These are phyloP conservation scores for Pelochelys cantorii DNA, from an alignment of 2,797 vertebrate genomes.

Conservation along the genomic window DNA sequence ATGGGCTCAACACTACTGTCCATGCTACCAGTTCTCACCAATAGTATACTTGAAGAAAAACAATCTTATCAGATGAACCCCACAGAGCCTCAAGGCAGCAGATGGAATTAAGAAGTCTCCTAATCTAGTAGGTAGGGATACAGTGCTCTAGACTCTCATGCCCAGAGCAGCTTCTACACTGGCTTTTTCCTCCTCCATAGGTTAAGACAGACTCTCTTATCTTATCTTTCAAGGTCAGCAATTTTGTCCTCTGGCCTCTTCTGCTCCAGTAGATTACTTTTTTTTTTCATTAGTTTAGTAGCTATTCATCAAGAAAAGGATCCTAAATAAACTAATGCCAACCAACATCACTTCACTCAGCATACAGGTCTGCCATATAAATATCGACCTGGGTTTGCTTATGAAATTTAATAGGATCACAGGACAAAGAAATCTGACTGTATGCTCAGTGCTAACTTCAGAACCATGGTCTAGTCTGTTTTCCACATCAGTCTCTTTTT, in stretches of 20 bases:
- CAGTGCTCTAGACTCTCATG: conserved; percentile 19
- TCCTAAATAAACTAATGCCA: background rate
- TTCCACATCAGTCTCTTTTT: background rate
- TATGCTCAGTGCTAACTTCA: background rate
- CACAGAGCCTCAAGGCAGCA: background rate
- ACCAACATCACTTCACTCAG: background rate
- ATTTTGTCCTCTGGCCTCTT: background rate
- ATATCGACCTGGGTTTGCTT: background rate
- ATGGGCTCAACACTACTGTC: background rate
- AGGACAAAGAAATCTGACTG: background rate
- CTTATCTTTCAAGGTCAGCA: background rate
- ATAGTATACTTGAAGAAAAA: background rate
- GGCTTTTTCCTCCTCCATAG: background rate
- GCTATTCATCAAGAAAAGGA: background rate
- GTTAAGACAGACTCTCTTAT: background rate
- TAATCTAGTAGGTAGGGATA: conserved; percentile 15
- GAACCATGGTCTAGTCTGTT: background rate
- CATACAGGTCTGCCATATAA: background rate
- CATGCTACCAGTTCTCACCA: background rate
- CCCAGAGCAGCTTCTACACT: background rate
- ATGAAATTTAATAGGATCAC: background rate
- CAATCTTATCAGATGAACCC: background rate
- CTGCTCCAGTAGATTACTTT: background rate
- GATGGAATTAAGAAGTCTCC: background rate
- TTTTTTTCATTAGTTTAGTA: background rate